Percentiles rank a stretch among this genome's conserved stretches.
These are phyloP conservation scores for Diaperis boleti DNA, from an alignment of 2,888 invertebrate species.

Conservation along the genomic window DNA sequence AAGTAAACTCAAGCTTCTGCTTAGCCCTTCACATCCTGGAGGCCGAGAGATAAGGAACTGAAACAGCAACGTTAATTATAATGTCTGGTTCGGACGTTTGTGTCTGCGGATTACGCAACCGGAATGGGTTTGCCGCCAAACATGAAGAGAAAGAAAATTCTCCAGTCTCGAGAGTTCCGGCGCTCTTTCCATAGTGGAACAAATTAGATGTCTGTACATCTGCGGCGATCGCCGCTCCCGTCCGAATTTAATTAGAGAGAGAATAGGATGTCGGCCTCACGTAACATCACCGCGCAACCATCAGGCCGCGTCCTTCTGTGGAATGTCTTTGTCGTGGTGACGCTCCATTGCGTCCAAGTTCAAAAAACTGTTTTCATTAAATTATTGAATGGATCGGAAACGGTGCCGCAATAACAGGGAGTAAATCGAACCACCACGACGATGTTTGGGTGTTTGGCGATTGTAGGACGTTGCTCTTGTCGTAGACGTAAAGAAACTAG, in stretches of 20 bases:
- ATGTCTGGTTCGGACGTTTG: no score
- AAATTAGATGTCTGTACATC: neutral
- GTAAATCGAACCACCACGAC: neutral
- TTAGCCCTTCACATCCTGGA: no score
- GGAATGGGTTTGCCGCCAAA: no score
- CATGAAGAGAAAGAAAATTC: no score
- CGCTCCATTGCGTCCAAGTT: constrained; percentile 31
- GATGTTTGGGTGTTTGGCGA: neutral
- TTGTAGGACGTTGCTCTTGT: constrained; percentile 11
- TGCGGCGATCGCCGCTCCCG: neutral
- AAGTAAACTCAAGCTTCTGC: no score
- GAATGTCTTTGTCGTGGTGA: constrained; percentile 38
- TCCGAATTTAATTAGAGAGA: constrained; percentile 7
- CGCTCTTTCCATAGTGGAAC: no score
- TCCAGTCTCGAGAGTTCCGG: no score
- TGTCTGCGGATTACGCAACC: no score
- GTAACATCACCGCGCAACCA: constrained; percentile 21
- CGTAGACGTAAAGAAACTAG: neutral
- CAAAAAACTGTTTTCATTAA: constrained; percentile 33
- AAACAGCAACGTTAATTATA: no score
- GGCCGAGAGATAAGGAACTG: no score
- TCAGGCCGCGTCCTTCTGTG: constrained; percentile 37
- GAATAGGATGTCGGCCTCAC: constrained; percentile 25
- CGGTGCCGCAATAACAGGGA: constrained; percentile 9
- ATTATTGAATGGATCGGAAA: constrained; percentile 16